Base-by-base conservation (phyloP, 2,113 vertebrate genomes). In the Carassius gibelio region DNA sequence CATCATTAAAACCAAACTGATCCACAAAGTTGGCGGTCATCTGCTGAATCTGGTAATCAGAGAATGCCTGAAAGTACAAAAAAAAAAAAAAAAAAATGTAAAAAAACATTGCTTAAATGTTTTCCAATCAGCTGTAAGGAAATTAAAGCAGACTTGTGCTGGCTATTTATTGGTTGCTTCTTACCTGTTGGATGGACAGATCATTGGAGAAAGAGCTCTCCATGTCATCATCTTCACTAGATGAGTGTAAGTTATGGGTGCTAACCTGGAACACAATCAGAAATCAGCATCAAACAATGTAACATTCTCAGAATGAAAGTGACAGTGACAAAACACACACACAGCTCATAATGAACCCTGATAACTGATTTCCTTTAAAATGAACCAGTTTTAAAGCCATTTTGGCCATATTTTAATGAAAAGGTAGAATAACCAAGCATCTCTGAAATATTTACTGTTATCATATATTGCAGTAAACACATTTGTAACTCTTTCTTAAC, bases 31-130 rank as follows among this genome's bases (percentile, higher is more conserved):
- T 97, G 3, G 98, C 96, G 0, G 98, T 98, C 97, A 99, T 99
- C 95, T 99, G 98, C 88, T 99, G 98, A 90, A 99, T 96, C 95
- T 99, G 98, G 93, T 99, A 99, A 90, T 99, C 98, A 0, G 97
- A 98, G 93, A 99, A 99, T 3, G 97, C 96, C 98, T 99, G 90
- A n/a, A 80, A 52, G 13, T 4, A 17, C 57, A 0, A 69, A 57
- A 30, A 45, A 8, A 0, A 45, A 45, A 42, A 85, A 9, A n/a
- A n/a, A n/a, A n/a, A n/a, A n/a, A n/a, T n/a, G n/a, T n/a, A n/a
- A n/a, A 45, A 45, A 26, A 30, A 6, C 62, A 2, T 52, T 7
- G 10, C 36, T 30, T 15, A 55, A 5, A 17, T 17, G 14, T 17
- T 55, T 62, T 19, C 36, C 48, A 80, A 75, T 48, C 14, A 75